Percentiles rank a stretch among this genome's conserved stretches.
Evolutionary conservation across 2,888 invertebrate species (phyloP).

Genomic region (Cerastis leucographa): DNA sequence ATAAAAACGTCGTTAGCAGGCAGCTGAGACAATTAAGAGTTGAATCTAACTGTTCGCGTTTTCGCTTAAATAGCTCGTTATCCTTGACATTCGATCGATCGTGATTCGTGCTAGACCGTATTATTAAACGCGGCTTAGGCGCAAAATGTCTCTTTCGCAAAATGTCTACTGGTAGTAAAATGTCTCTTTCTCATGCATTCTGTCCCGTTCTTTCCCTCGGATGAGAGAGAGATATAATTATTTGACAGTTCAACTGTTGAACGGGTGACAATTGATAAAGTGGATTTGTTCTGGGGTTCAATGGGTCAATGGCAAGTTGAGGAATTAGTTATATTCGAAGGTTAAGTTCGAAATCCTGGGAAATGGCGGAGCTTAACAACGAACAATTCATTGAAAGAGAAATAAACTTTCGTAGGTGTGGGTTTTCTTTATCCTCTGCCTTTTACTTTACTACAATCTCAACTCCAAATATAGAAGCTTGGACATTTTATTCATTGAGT

Average conservation of each 20-base stretch:
- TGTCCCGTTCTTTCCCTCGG: constrained; percentile 17
- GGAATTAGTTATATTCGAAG: constrained; percentile 25
- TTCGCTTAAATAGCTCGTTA: constrained; percentile 49
- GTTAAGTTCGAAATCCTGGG: constrained; percentile 30
- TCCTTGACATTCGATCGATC: constrained; percentile 66
- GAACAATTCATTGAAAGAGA: not conserved
- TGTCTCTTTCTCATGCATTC: no score
- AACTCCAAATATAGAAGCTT: constrained; percentile 16
- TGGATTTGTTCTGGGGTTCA: constrained; percentile 48
- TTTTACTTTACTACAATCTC: constrained; percentile 1
- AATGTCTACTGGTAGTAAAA: no score
- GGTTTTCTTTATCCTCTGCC: not conserved
- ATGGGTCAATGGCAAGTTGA: constrained; percentile 60
- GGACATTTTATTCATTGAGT: not conserved
- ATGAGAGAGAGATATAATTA: constrained; percentile 43
- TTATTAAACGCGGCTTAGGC: constrained; percentile 50
- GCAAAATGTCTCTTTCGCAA: no score
- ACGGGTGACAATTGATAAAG: constrained; percentile 47
- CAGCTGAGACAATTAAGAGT: constrained; percentile 36
- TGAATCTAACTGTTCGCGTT: constrained; percentile 52
- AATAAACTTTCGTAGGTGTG: not conserved
- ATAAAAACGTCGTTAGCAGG: constrained; percentile 52
- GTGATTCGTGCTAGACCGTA: constrained; percentile 42
- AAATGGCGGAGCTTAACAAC: constrained; percentile 1
- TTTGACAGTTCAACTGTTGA: constrained; percentile 33